Percentiles rank a stretch among this genome's conserved stretches.
Evolutionary conservation across 2,113 vertebrate species (phyloP).

Genomic region (Macquaria ambigua): DNA sequence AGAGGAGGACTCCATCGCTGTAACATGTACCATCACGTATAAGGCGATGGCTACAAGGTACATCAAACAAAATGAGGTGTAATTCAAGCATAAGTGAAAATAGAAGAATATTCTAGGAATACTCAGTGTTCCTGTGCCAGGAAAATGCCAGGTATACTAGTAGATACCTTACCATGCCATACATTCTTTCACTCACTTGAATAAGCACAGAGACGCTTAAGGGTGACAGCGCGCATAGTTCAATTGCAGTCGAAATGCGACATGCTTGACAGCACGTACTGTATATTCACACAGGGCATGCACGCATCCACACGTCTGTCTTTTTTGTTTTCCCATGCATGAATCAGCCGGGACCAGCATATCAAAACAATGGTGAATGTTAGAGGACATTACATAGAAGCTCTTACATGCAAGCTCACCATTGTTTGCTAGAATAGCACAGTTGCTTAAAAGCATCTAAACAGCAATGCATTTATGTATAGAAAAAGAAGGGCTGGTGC

Average conservation of each 20-base stretch:
- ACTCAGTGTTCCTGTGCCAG: neutral
- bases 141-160: conserved; percentile 27
- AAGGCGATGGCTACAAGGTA: neutral
- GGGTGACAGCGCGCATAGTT: conserved; percentile 57
- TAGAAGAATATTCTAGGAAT: conserved; percentile 5
- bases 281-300: conserved; percentile 35
- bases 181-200: conserved; percentile 42
- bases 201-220: conserved; percentile 47
- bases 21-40: neutral
- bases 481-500: conserved; percentile 22
- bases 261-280: conserved; percentile 44
- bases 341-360: neutral
- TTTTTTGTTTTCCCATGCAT: neutral
- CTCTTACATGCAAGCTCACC: conserved; percentile 26
- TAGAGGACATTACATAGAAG: conserved; percentile 21
- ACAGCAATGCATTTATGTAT: conserved; percentile 45
- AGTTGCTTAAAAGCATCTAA: conserved; percentile 38
- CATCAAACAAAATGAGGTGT: neutral
- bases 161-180: conserved; percentile 21
- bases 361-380: conserved; percentile 9
- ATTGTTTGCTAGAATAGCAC: conserved; percentile 32
- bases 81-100: conserved; percentile 12
- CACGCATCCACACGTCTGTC: conserved; percentile 37
- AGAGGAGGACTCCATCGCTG: neutral
- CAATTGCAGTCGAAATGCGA: conserved; percentile 30